phyloP scores from a whole-genome alignment of 2,888 invertebrate species.

The Notodonta ziczac region DNA sequence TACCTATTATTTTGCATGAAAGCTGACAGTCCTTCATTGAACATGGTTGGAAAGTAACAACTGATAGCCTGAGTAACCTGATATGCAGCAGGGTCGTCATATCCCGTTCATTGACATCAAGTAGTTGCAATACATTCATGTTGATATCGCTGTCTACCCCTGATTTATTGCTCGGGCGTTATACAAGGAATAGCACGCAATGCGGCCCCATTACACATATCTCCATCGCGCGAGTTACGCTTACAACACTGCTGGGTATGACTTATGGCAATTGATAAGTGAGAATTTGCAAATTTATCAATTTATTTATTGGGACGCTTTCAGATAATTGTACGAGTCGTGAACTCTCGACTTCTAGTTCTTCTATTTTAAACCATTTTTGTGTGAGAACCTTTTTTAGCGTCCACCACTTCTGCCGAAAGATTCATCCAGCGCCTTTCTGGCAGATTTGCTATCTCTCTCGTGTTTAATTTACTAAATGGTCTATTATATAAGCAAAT shows the following conservation, averaged over 20 bases:
- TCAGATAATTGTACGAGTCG: not conserved
- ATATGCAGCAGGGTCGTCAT: not conserved
- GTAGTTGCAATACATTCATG: not conserved
- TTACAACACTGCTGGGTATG: not conserved
- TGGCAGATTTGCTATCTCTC: too few species aligned
- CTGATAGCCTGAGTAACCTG: not conserved
- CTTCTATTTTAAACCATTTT: too few species aligned
- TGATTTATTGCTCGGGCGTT: not conserved
- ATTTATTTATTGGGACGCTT: not conserved
- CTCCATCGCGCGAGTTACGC: slow-evolving; percentile 4
- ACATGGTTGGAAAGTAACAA: not conserved
- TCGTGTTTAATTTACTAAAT: too few species aligned
- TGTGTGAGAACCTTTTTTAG: too few species aligned
- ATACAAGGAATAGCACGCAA: slow-evolving; percentile 2
- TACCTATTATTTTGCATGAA: too few species aligned
- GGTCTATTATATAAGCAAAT: too few species aligned
- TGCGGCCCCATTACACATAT: slow-evolving; percentile 1
- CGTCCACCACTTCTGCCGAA: too few species aligned
- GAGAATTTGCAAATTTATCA: not conserved
- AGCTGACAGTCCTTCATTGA: too few species aligned
- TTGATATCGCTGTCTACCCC: slow-evolving; percentile 3
- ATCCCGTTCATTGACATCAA: not conserved
- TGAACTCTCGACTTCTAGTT: too few species aligned
- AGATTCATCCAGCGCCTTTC: too few species aligned
- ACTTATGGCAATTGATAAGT: slow-evolving; percentile 2